Base-by-base conservation (phyloP, 1,140 invertebrate species). In the Euwallacea fornicatus region DNA sequence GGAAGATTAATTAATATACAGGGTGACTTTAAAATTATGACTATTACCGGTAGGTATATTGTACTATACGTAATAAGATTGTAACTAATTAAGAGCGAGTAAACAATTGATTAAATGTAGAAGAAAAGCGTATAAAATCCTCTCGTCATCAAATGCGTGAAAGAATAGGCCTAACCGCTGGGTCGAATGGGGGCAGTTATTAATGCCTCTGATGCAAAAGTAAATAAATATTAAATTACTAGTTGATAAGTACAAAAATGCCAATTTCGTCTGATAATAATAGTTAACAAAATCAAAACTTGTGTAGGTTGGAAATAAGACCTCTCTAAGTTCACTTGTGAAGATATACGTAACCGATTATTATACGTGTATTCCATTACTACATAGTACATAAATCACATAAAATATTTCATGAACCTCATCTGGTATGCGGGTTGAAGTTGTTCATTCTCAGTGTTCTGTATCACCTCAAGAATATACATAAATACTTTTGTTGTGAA, bases 351-450 rank as follows among this genome's bases (percentile, higher is more conserved):
- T 50, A 50, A 50, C 46, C 13, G 46, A 50, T 50, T 11, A 42
- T 56, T 33, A 47, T 64, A 50, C 21, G 21, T 21, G 7, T 7
- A 8, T 42, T 16, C n/a, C 44, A 70, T 66, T 70, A 15, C 53
- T 15, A 42, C 16, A n/a, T 8, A 66, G 6, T 66, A 53, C 41
- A 53, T 41, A 53, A 15, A 21, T 13, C 41, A 11, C 6, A 13
- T 66, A 56, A 53, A 55, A 66, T 13, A n/a, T 13, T 56, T 56
- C 15, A 7, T 42, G 59, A 63, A 78, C 79, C 79, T 77, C 80
- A 81, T 81, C 80, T 80, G 80, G 80, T 79, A 81, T 81, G 79
- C 66, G 79, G 79, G 80, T 80, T 71, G 61, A 59, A 76, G 74
- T 73, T 76, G 75, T 73, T 76, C 74, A 78, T 78, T 79, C 78